Evolutionary conservation across 1,140 invertebrate genomes (phyloP).

Genomic region (Drosophila sucinea): DNA sequence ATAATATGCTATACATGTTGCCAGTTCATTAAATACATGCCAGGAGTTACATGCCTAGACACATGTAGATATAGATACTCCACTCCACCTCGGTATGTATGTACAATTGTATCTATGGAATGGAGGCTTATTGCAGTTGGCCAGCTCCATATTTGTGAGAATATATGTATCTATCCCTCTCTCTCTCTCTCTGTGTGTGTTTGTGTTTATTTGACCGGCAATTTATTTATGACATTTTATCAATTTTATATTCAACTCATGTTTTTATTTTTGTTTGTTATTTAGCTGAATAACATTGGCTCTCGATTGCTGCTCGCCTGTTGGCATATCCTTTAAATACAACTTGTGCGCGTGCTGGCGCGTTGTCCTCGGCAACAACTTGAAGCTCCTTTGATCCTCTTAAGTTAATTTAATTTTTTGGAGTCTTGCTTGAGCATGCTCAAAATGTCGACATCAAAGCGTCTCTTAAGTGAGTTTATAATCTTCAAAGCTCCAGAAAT

Average conservation of each 20-base stretch:
- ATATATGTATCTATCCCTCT: not conserved
- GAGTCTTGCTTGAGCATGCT: constrained; percentile 62
- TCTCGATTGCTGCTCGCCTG: constrained; percentile 65
- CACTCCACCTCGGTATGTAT: constrained; percentile 21
- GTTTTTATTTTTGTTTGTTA: constrained; percentile 8
- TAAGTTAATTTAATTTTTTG: constrained; percentile 61
- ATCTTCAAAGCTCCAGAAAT: constrained; percentile 83
- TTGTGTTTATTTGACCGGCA: constrained; percentile 65
- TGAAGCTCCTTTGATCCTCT: constrained; percentile 73
- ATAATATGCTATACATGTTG: constrained; percentile 82
- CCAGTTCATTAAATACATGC: constrained; percentile 82
- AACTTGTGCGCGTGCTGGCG: constrained; percentile 62
- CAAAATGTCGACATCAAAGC: constrained; percentile 73
- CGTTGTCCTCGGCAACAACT: constrained; percentile 40
- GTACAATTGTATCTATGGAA: constrained; percentile 15
- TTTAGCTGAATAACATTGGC: not conserved
- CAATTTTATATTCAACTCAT: constrained; percentile 52
- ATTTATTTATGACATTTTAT: constrained; percentile 77
- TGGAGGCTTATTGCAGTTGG: constrained; percentile 18
- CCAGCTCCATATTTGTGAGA: constrained; percentile 15
- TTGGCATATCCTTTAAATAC: constrained; percentile 81
- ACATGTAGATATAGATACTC: constrained; percentile 55
- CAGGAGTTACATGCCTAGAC: constrained; percentile 73
- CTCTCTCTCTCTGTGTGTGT: constrained; percentile 13
- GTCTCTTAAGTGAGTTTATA: constrained; percentile 71